A percentile compares a stretch with the other conserved stretches of the same genome.
Conservation (phyloP, 2,888 invertebrate species). For the Tenthredo mesomela region DNA sequence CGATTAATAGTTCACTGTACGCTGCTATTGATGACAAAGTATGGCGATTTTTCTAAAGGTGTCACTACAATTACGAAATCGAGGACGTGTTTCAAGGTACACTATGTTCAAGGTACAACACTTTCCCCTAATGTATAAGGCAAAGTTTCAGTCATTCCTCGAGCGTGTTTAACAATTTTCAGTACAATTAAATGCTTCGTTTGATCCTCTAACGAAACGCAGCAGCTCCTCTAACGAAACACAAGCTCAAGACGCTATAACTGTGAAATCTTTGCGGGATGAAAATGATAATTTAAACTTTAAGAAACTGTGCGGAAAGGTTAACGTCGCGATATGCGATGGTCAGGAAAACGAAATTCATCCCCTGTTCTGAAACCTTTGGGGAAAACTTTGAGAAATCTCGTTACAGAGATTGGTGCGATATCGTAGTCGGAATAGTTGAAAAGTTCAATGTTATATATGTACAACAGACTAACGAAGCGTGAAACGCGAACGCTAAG, state of each 20-base stretch:
- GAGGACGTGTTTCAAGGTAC: too few species aligned
- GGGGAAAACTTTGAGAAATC: constrained; percentile 2
- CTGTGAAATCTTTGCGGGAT: neutral
- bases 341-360: neutral
- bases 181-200: constrained; percentile 35
- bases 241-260: neutral
- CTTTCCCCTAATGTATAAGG: too few species aligned
- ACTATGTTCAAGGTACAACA: too few species aligned
- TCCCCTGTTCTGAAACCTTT: neutral
- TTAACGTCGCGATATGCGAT: neutral
- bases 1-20: too few species aligned
- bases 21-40: too few species aligned
- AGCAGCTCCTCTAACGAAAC: neutral
- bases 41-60: too few species aligned
- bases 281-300: neutral
- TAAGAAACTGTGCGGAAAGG: neutral
- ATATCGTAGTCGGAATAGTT: constrained; percentile 16
- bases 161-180: constrained; percentile 21
- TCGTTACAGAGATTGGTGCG: constrained; percentile 36
- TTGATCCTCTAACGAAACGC: constrained; percentile 13
- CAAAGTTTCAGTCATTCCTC: neutral
- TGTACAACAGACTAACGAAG: constrained; percentile 13
- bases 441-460: constrained; percentile 27
- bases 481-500: neutral
- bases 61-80: too few species aligned